Conservation (phyloP, 2,888 invertebrate genomes). For the Tinea trinotella region DNA sequence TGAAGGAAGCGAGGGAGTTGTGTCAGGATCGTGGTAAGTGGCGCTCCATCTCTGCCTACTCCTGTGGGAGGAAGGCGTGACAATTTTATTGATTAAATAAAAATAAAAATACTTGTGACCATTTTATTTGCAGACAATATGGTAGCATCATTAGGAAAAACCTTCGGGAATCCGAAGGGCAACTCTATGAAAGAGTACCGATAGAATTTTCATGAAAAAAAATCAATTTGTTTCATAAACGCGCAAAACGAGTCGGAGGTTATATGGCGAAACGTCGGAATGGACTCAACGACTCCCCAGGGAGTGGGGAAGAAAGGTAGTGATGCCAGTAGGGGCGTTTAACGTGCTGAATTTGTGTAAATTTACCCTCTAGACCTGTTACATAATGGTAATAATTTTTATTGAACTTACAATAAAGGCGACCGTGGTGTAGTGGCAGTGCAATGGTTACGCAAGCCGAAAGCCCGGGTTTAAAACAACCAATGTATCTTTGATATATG, state of each 20-base stretch:
- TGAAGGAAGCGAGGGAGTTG: too few species aligned
- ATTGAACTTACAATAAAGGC: too few species aligned
- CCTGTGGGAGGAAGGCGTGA: too few species aligned
- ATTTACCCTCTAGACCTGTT: background rate
- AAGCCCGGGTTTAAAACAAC: too few species aligned
- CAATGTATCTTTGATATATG: too few species aligned
- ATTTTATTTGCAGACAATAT: background rate
- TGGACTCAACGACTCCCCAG: constrained; percentile 1
- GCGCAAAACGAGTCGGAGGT: constrained; percentile 1
- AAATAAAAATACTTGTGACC: too few species aligned
- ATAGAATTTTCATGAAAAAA: background rate
- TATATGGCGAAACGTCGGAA: constrained; percentile 5
- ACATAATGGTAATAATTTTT: too few species aligned
- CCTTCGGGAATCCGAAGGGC: background rate
- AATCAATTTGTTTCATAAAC: constrained; percentile 12
- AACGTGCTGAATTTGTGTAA: background rate
- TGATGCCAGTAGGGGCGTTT: constrained; percentile 7
- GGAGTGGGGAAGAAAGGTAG: background rate
- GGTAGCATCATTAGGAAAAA: background rate
- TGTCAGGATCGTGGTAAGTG: too few species aligned
- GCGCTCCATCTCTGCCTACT: too few species aligned
- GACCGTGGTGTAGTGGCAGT: too few species aligned
- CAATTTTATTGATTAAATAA: too few species aligned
- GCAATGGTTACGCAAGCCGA: too few species aligned
- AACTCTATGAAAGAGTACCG: background rate